Evolutionary conservation across 1,140 invertebrate species (phyloP), one percentile per base, ranked within the genome.

Genomic region (Cyclargus thomasi): DNA sequence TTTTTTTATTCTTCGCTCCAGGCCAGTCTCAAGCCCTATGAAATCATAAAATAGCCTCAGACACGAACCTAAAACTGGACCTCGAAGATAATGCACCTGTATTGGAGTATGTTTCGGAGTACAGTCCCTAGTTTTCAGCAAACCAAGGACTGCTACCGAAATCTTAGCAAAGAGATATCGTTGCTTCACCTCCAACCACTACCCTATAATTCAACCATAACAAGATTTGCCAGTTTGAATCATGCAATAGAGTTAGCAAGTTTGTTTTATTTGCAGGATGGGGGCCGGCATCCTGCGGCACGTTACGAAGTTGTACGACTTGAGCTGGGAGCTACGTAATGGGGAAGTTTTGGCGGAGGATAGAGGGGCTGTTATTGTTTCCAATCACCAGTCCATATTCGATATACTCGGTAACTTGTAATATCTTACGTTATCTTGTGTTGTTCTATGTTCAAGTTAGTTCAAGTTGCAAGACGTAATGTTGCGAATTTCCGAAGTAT

Each of bases 361-460:
- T 69, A 91, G 93, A 72, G 94, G 96, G 11, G 96, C 94, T 77
- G 93, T 97, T 53, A 94, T 97, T 70, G 94, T 97, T 16, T 94
- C 95, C 3, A 97, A 97, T 90, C 97, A 97, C 91, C 97, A 97
- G 83, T 97, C 95, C 73, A 95, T 94, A 0, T 83, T 97, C 59
- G 97, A 97, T 86, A 92, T 97, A 74, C 91, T 97, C 75, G 95
- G 94, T 94, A 88, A 78, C 85, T 69, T 55, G 22, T 20, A 4
- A 35, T 35, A 7, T 6, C 8, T 39, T 47, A 11, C 14, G 39
- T 47, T 14, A 14, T 47, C 39, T 35, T 5, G 29, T 47, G 39
- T 16, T 47, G 7, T 14, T 39, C 1, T 4, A 11, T 39, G 36
- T 8, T 39, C n/a, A n/a, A n/a, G n/a, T n/a, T n/a, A n/a, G n/a